Conservation (phyloP, 2,888 invertebrate species). For the Leptopilina syphax region DNA sequence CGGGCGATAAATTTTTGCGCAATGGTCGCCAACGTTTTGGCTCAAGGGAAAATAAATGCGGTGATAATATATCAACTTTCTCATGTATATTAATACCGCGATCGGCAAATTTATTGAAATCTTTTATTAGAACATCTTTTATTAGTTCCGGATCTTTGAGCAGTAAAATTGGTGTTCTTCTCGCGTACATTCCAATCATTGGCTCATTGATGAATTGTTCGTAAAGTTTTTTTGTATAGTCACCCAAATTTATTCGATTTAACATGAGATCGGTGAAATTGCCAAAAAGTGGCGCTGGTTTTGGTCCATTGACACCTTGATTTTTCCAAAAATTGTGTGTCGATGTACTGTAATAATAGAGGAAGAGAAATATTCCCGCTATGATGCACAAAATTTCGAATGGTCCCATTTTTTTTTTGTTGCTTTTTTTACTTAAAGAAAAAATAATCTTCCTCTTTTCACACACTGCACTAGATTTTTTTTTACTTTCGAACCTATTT, state of each 20-base stretch:
- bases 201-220: conserved; percentile 47
- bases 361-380: conserved; percentile 5
- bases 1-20: conserved; percentile 75
- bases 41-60: conserved; percentile 72
- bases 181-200: conserved; percentile 59
- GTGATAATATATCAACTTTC: conserved; percentile 69
- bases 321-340: conserved; percentile 73
- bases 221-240: conserved; percentile 44
- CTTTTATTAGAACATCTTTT: conserved; percentile 42
- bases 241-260: conserved; percentile 44
- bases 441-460: no score
- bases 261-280: conserved; percentile 73
- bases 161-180: conserved; percentile 57
- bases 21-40: conserved; percentile 76
- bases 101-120: conserved; percentile 57
- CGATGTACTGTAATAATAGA: conserved; percentile 47
- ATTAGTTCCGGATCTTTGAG: conserved; percentile 60
- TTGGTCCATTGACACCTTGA: conserved; percentile 71
- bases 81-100: conserved; percentile 54
- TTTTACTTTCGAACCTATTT: no score
- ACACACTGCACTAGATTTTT: no score
- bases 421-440: no score
- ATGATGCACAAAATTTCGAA: conserved; percentile 13
- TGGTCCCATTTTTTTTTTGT: background rate
- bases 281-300: conserved; percentile 75